phyloP scores from a whole-genome alignment of 2,113 vertebrate genomes.

The Sardina pilchardus region DNA sequence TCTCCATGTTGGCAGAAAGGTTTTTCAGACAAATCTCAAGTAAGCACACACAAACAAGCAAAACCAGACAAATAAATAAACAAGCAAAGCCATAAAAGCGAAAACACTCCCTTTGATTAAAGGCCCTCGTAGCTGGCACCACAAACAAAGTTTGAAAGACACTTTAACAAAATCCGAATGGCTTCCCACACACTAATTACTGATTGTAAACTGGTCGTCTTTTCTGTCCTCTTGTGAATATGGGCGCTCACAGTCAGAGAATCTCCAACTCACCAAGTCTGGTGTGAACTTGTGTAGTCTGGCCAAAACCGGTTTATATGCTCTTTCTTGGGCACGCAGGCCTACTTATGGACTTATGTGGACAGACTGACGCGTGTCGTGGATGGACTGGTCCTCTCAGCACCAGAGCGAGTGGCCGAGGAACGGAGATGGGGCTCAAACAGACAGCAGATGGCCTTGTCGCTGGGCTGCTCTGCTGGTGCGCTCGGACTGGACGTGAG shows the following conservation, averaged over 20 bases:
- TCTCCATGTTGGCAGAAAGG: not conserved
- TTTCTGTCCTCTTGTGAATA: not conserved
- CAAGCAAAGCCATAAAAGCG: not conserved
- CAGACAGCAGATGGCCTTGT: conserved; percentile 13
- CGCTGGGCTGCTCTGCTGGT: not conserved
- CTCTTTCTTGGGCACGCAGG: not conserved
- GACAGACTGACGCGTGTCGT: not conserved
- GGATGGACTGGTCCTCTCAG: not conserved
- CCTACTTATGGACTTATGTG: not conserved
- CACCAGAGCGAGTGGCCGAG: not conserved
- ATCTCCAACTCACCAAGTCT: not conserved
- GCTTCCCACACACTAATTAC: not conserved
- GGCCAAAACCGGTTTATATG: conserved; percentile 4
- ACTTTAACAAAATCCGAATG: not conserved
- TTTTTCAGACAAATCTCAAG: conserved; percentile 5
- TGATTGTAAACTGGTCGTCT: not conserved
- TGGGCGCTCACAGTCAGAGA: not conserved
- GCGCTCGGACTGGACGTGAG: not conserved
- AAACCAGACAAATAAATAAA: not conserved
- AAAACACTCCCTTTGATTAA: not conserved
- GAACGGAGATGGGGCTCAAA: not conserved
- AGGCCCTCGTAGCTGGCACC: not conserved
- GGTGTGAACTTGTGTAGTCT: not conserved
- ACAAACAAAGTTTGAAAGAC: not conserved
- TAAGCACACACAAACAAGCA: not conserved